Conservation (phyloP, 2,797 vertebrate genomes). For the Scomberomorus guttatus region DNA sequence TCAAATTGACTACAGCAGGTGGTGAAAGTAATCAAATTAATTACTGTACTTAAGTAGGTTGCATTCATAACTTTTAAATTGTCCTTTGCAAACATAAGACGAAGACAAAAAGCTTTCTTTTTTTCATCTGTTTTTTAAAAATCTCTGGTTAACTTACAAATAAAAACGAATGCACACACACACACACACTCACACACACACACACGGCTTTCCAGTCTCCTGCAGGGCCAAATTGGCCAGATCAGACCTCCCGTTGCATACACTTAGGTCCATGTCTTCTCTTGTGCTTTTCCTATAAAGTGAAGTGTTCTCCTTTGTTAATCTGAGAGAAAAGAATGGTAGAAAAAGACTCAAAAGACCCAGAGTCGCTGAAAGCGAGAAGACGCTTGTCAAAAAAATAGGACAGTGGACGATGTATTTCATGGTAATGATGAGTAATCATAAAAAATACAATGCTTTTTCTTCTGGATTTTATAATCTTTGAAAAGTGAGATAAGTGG, state of each 20-base stretch:
- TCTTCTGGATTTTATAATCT: background rate
- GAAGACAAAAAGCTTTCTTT: background rate
- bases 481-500: background rate
- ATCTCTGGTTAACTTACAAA: constrained; percentile 12
- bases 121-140: background rate
- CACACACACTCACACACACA: constrained; percentile 35
- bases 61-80: background rate
- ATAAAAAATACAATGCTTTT: constrained; percentile 3
- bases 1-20: background rate
- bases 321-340: constrained; percentile 29
- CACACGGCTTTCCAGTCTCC: constrained; percentile 27
- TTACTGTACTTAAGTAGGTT: background rate
- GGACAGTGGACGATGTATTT: constrained; percentile 7
- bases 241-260: constrained; percentile 56
- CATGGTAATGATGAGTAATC: constrained; percentile 36
- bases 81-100: background rate
- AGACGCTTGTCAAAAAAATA: constrained; percentile 4
- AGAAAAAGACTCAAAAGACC: constrained; percentile 21
- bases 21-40: background rate
- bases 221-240: constrained; percentile 67
- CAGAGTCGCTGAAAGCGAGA: background rate
- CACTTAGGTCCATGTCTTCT: constrained; percentile 76
- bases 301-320: constrained; percentile 44
- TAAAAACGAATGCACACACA: constrained; percentile 8
- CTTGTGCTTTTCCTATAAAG: constrained; percentile 38